Conservation (phyloP, 1,140 invertebrate genomes). For the Drosophila eugracilis region DNA sequence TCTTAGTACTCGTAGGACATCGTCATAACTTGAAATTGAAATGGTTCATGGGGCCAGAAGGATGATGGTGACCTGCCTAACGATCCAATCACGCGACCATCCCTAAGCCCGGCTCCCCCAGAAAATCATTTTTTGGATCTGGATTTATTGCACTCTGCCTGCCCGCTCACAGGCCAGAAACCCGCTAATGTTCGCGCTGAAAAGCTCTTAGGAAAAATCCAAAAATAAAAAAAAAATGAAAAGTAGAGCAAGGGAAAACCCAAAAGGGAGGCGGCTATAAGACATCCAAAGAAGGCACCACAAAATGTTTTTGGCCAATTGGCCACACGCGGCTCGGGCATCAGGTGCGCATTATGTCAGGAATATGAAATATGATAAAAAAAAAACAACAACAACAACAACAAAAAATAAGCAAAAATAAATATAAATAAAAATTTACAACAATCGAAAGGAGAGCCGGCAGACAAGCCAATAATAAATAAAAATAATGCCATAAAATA, state of each 20-base stretch:
- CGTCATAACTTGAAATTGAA: slow-evolving; percentile 78
- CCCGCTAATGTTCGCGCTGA: slow-evolving; percentile 76
- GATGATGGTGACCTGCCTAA: slow-evolving; percentile 7
- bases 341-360: slow-evolving; percentile 78
- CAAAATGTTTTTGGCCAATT: slow-evolving; percentile 66
- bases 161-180: slow-evolving; percentile 40
- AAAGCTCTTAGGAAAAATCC: slow-evolving; percentile 31
- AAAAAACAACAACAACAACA: slow-evolving; percentile 21
- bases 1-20: slow-evolving; percentile 15
- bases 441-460: slow-evolving; percentile 26
- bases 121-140: slow-evolving; percentile 76
- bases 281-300: slow-evolving; percentile 19
- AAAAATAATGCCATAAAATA: slow-evolving; percentile 49
- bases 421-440: slow-evolving; percentile 48
- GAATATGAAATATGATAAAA: slow-evolving; percentile 70
- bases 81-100: slow-evolving; percentile 69
- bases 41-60: slow-evolving; percentile 8
- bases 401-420: slow-evolving; percentile 4
- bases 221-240: neutral
- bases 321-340: slow-evolving; percentile 52
- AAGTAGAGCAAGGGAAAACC: neutral
- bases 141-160: slow-evolving; percentile 65
- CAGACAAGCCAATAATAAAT: slow-evolving; percentile 44
- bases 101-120: slow-evolving; percentile 32
- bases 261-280: neutral